phyloP scores from a whole-genome alignment of 2,888 invertebrate species.

The Nineta flava region DNA sequence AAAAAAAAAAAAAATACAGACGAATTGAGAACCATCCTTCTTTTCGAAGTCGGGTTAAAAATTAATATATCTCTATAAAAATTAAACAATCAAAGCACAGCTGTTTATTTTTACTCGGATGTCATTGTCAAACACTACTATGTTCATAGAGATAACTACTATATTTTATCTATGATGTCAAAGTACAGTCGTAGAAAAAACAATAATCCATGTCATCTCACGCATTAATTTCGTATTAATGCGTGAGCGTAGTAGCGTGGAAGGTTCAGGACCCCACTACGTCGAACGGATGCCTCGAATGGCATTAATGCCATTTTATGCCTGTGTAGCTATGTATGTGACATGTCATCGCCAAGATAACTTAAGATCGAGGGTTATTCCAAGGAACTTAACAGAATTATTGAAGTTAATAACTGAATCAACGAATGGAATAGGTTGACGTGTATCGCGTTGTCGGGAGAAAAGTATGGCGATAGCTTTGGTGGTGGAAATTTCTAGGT shows the following conservation, averaged over 20 bases:
- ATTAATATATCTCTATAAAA: too few relatives aligned
- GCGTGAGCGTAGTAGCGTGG: neutral
- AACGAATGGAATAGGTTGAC: neutral
- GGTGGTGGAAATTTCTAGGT: neutral
- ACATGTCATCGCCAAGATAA: neutral
- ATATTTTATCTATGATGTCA: too few relatives aligned
- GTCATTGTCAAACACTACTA: too few relatives aligned
- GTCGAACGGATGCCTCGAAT: neutral
- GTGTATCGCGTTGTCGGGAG: neutral
- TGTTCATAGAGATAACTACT: too few relatives aligned
- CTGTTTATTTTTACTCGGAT: too few relatives aligned
- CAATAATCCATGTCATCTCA: too few relatives aligned
- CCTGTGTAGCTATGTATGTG: neutral
- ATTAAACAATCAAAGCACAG: too few relatives aligned
- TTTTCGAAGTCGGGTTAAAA: too few relatives aligned
- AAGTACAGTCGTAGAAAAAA: too few relatives aligned
- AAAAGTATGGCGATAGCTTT: neutral
- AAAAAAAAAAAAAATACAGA: too few relatives aligned
- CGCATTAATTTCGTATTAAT: too few relatives aligned
- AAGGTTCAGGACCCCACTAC: neutral
- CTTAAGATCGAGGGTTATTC: neutral
- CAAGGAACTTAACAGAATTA: neutral
- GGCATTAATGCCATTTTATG: neutral
- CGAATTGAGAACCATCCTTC: too few relatives aligned
- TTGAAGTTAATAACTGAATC: neutral